Evolutionary conservation across 2,888 invertebrate species (phyloP).

Genomic region (Oxystoma pomonae): DNA sequence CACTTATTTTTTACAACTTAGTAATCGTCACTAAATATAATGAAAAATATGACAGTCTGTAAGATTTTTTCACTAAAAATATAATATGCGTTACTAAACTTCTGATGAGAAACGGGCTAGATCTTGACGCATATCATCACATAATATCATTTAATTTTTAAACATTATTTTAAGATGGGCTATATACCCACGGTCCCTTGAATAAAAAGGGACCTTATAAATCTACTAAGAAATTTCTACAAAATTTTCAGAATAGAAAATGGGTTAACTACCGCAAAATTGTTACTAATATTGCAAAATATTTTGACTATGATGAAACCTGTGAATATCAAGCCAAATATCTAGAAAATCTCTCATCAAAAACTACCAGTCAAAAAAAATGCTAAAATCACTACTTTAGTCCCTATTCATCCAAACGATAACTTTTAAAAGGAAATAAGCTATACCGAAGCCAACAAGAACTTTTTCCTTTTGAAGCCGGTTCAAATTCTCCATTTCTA

Average conservation of each 20-base stretch:
- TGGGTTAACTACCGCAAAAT: no score
- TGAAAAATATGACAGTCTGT: neutral
- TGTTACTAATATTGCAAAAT: no score
- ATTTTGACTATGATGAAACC: no score
- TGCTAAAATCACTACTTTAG: conserved; percentile 22
- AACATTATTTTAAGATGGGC: no score
- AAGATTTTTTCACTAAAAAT: neutral
- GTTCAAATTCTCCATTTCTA: conserved; percentile 82
- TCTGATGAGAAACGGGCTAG: neutral
- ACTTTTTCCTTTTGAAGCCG: conserved; percentile 84
- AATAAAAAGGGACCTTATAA: no score
- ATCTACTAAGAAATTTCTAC: no score
- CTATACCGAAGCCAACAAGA: conserved; percentile 76
- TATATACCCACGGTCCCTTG: no score
- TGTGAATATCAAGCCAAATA: no score
- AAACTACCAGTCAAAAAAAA: neutral
- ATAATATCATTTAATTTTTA: no score
- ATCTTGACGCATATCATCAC: no score
- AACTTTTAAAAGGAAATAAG: conserved; percentile 82
- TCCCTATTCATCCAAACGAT: conserved; percentile 73
- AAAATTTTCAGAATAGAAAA: no score
- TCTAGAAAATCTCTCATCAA: neutral
- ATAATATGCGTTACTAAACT: neutral
- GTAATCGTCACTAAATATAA: neutral
- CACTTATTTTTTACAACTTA: neutral